These are phyloP conservation scores for Acinonyx jubatus DNA, from an alignment of 2,113 vertebrate genomes.

Conservation along the genomic window DNA sequence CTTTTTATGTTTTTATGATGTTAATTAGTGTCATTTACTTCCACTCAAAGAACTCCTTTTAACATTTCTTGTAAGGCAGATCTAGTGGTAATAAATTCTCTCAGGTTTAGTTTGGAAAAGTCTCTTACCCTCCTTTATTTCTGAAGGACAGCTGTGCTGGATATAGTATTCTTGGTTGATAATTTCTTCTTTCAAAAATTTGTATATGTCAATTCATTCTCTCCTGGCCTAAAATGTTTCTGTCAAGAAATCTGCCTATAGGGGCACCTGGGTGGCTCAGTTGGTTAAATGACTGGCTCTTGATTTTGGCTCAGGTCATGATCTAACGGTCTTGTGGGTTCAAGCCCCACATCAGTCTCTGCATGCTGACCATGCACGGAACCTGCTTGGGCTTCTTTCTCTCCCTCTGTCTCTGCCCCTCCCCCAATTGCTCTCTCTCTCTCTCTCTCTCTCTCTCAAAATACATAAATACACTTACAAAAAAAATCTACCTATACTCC, in stretches of 20 bases:
- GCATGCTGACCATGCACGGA: too few relatives aligned
- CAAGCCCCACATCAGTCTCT: too few relatives aligned
- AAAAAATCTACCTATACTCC: neutral
- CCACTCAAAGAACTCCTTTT: neutral
- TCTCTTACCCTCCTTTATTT: neutral
- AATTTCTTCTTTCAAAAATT: neutral
- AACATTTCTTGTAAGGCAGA: neutral
- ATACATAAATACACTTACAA: too few relatives aligned
- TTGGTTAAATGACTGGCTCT: too few relatives aligned
- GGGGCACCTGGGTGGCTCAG: too few relatives aligned
- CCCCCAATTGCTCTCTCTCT: too few relatives aligned
- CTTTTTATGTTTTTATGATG: neutral
- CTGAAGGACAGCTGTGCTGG: neutral
- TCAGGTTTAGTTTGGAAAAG: neutral
- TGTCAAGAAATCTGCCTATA: too few relatives aligned
- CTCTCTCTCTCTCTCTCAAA: too few relatives aligned
- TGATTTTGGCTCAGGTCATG: too few relatives aligned
- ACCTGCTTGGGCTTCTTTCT: too few relatives aligned
- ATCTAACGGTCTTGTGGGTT: too few relatives aligned
- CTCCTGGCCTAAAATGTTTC: neutral
- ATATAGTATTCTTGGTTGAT: neutral
- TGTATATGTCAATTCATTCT: neutral
- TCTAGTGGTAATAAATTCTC: neutral
- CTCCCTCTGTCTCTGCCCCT: too few relatives aligned
- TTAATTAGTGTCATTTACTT: neutral